Evolutionary conservation across 2,888 invertebrate species (phyloP).

Genomic region (Drosophila leonis): DNA sequence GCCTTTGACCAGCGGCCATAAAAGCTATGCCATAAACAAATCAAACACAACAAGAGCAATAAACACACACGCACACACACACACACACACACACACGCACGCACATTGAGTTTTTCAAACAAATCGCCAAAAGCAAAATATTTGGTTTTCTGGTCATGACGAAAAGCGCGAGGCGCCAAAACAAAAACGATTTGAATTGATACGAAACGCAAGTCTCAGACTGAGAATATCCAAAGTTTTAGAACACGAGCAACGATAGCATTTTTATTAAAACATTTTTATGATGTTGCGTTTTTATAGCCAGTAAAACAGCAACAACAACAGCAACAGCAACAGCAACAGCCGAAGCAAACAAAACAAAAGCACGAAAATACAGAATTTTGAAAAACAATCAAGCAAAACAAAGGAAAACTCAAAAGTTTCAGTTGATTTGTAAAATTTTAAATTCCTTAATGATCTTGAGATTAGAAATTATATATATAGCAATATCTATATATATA

Average conservation of each 20-base stretch:
- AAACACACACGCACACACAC: slow-evolving; percentile 32
- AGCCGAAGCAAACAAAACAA: slow-evolving; percentile 21
- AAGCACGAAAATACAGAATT: slow-evolving; percentile 19
- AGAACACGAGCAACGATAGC: slow-evolving; percentile 4
- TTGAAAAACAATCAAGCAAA: slow-evolving; percentile 36
- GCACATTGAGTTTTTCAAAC: slow-evolving; percentile 32
- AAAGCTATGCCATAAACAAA: slow-evolving; percentile 56
- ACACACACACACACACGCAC: slow-evolving; percentile 1
- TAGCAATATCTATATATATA: no score
- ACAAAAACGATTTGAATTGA: slow-evolving; percentile 25
- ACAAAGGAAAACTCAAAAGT: slow-evolving; percentile 32
- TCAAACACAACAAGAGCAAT: slow-evolving; percentile 41
- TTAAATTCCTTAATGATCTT: not conserved
- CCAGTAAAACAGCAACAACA: slow-evolving; percentile 47
- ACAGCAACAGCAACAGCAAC: not conserved
- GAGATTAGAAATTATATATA: not conserved
- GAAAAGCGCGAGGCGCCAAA: slow-evolving; percentile 69
- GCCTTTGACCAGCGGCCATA: slow-evolving; percentile 63
- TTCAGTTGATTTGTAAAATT: not conserved
- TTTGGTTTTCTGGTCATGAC: slow-evolving; percentile 77
- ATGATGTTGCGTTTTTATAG: slow-evolving; percentile 68
- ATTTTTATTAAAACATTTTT: slow-evolving; percentile 73
- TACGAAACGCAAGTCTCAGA: slow-evolving; percentile 15
- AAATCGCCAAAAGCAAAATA: slow-evolving; percentile 62
- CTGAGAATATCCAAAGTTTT: slow-evolving; percentile 16